phyloP scores from a whole-genome alignment of 1,140 invertebrate genomes.

The Lutraria rhynchaena region DNA sequence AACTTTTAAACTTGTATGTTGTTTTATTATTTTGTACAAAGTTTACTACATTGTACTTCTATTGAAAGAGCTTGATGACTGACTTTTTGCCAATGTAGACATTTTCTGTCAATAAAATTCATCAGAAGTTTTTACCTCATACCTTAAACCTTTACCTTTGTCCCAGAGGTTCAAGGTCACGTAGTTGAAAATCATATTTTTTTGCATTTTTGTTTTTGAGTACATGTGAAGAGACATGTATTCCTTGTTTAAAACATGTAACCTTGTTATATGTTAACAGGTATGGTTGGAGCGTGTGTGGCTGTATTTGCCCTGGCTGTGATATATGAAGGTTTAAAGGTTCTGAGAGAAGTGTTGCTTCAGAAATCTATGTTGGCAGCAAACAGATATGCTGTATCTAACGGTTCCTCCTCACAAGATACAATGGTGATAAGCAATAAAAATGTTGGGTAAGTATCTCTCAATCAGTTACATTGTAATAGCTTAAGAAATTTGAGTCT shows the following conservation, averaged over 20 bases:
- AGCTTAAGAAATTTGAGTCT: too few species aligned
- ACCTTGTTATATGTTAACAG: constrained; percentile 71
- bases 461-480: too few species aligned
- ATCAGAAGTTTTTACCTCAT: too few species aligned
- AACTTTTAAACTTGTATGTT: too few species aligned
- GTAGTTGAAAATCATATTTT: neutral
- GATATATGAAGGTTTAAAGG: constrained; percentile 94
- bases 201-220: neutral
- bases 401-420: constrained; percentile 58
- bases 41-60: too few species aligned
- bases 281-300: constrained; percentile 91
- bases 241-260: neutral
- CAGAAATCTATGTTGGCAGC: constrained; percentile 55
- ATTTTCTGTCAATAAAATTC: too few species aligned
- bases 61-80: too few species aligned
- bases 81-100: too few species aligned
- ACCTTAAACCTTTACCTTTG: too few species aligned
- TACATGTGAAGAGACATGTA: neutral
- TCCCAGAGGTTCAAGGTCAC: too few species aligned
- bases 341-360: constrained; percentile 69
- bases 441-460: constrained; percentile 55
- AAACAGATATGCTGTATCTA: constrained; percentile 27
- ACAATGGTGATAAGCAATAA: constrained; percentile 62
- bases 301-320: constrained; percentile 93
- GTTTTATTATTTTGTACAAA: too few species aligned